These are phyloP conservation scores for Argyrosomus regius DNA, from an alignment of 2,797 vertebrate genomes.

Conservation along the genomic window DNA sequence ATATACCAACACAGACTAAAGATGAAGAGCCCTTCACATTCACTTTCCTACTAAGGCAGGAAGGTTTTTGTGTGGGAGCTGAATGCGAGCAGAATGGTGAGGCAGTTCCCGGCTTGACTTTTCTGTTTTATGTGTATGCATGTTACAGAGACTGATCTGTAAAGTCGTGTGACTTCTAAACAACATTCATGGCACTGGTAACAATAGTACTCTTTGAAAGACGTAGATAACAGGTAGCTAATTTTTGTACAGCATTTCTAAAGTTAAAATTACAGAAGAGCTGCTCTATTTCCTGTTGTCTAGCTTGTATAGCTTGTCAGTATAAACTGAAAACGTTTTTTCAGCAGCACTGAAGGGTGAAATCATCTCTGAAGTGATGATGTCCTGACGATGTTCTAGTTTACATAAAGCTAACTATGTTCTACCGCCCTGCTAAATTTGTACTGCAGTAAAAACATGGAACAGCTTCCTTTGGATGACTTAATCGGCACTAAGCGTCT, in stretches of 20 bases:
- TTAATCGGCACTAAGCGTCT: constrained; percentile 37
- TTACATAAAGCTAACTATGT: constrained; percentile 9
- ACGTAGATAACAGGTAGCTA: background rate
- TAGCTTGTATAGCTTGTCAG: background rate
- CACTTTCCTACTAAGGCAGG: constrained; percentile 58
- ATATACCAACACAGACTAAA: constrained; percentile 62
- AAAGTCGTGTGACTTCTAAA: constrained; percentile 21
- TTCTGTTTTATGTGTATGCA: constrained; percentile 54
- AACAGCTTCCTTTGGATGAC: constrained; percentile 10
- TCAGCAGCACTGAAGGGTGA: background rate
- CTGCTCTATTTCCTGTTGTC: background rate
- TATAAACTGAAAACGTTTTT: background rate
- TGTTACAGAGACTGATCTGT: constrained; percentile 41
- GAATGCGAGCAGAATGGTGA: constrained; percentile 35
- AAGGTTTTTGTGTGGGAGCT: constrained; percentile 66
- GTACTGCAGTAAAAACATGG: constrained; percentile 36
- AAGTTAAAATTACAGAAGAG: background rate
- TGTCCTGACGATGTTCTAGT: constrained; percentile 23
- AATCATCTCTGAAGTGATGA: constrained; percentile 27
- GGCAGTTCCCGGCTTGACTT: constrained; percentile 16
- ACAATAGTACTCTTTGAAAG: background rate
- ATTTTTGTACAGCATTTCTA: background rate
- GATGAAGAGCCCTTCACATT: constrained; percentile 74
- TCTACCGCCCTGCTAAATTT: constrained; percentile 23
- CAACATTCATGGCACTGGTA: background rate